phyloP scores from a whole-genome alignment of 2,113 vertebrate genomes.

The Grantiella picta region DNA sequence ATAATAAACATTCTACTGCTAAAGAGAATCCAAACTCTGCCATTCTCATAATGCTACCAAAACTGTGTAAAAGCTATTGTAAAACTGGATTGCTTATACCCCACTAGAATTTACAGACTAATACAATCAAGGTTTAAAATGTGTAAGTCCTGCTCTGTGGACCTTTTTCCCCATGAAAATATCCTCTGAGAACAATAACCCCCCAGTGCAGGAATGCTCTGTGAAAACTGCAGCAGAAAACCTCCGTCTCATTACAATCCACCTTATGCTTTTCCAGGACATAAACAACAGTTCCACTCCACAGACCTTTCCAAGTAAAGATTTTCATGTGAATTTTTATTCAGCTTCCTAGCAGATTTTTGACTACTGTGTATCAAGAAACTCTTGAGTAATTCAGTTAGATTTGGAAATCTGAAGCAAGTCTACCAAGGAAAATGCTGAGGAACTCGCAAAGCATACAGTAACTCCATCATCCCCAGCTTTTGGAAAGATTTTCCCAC shows the following conservation, averaged over 20 bases:
- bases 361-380: background rate
- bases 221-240: background rate
- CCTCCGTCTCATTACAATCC: background rate
- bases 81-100: background rate
- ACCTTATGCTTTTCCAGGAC: background rate
- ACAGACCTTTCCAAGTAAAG: background rate
- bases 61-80: background rate
- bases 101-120: background rate
- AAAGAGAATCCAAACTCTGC: background rate
- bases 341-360: background rate
- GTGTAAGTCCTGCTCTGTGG: background rate
- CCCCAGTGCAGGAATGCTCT: background rate
- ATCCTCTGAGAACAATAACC: background rate
- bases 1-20: background rate
- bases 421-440: background rate
- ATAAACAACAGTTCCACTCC: background rate
- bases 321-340: background rate
- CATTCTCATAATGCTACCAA: background rate
- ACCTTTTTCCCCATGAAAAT: background rate
- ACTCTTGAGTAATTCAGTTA: background rate
- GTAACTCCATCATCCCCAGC: background rate
- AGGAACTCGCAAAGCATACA: background rate
- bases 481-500: conserved; percentile 3
- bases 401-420: background rate
- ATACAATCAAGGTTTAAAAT: background rate